Conservation (phyloP, 2,797 vertebrate species). For the Sebastes matsubarae region DNA sequence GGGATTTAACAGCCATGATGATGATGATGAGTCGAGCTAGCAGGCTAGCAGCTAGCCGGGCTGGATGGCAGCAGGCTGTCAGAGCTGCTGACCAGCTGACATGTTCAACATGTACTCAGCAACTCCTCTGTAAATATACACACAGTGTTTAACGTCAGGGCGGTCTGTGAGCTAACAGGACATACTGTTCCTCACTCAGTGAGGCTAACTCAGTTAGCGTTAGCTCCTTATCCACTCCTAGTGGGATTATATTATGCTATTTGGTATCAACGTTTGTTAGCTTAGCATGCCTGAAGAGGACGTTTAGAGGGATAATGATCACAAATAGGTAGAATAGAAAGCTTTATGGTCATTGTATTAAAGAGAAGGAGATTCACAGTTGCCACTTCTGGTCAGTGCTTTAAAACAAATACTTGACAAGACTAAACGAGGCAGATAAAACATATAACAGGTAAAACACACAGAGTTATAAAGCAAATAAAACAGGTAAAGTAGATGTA, state of each 20-base stretch:
- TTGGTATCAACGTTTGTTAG: background rate
- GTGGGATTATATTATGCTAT: slow-evolving; percentile 52
- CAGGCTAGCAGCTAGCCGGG: slow-evolving; percentile 61
- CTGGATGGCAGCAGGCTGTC: slow-evolving; percentile 43
- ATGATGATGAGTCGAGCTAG: slow-evolving; percentile 57
- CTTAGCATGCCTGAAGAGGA: background rate
- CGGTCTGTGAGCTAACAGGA: background rate
- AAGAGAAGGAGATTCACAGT: too few relatives aligned
- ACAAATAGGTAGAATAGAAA: background rate
- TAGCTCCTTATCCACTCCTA: slow-evolving; percentile 29
- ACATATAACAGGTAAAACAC: too few relatives aligned
- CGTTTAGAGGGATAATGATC: background rate
- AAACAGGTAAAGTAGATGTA: too few relatives aligned
- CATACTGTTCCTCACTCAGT: background rate
- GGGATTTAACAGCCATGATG: slow-evolving; percentile 63
- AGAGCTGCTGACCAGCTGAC: slow-evolving; percentile 37
- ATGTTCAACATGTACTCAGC: slow-evolving; percentile 57
- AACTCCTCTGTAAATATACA: slow-evolving; percentile 6
- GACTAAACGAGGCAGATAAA: too few relatives aligned
- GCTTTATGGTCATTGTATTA: too few relatives aligned
- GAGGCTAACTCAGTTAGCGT: slow-evolving; percentile 42
- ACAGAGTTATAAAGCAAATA: too few relatives aligned
- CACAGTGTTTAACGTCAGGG: background rate
- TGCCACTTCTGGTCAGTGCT: too few relatives aligned
- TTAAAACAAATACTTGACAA: too few relatives aligned